Percentiles rank a stretch among this genome's conserved stretches.
Evolutionary conservation across 2,113 vertebrate species (phyloP).

Genomic region (Trogon melanurus): DNA sequence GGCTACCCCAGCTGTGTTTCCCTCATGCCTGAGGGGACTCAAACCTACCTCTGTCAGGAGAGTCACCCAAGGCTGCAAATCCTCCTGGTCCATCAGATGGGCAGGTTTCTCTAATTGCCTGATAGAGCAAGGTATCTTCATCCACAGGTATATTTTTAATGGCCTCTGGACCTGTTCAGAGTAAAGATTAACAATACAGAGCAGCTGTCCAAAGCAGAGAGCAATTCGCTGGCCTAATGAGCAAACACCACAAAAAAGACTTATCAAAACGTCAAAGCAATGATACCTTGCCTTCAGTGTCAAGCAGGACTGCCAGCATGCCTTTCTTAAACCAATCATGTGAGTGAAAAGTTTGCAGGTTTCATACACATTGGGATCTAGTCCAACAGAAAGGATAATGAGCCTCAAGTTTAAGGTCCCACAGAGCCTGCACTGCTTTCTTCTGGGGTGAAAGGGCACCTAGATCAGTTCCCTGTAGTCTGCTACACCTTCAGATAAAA

Average conservation of each 20-base stretch:
- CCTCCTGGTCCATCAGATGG: background rate
- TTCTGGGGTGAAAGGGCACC: background rate
- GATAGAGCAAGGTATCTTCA: background rate
- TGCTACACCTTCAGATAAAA: background rate
- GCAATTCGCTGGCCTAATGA: background rate
- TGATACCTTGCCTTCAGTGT: background rate
- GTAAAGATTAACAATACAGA: background rate
- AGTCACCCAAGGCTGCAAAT: background rate
- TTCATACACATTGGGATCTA: background rate
- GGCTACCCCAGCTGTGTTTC: background rate
- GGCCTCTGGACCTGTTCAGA: background rate
- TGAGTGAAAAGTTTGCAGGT: background rate
- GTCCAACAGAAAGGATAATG: background rate
- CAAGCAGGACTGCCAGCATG: background rate
- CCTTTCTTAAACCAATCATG: background rate
- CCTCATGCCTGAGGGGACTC: background rate
- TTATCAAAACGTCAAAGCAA: background rate
- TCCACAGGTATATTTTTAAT: background rate
- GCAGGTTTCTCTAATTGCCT: background rate
- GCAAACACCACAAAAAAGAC: background rate
- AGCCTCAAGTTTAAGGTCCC: background rate
- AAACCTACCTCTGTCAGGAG: background rate
- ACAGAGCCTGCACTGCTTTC: background rate
- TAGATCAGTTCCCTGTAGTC: fast-evolving
- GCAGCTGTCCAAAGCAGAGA: background rate